These are phyloP conservation scores for Blera fallax DNA, from an alignment of 2,888 invertebrate genomes.

Conservation along the genomic window DNA sequence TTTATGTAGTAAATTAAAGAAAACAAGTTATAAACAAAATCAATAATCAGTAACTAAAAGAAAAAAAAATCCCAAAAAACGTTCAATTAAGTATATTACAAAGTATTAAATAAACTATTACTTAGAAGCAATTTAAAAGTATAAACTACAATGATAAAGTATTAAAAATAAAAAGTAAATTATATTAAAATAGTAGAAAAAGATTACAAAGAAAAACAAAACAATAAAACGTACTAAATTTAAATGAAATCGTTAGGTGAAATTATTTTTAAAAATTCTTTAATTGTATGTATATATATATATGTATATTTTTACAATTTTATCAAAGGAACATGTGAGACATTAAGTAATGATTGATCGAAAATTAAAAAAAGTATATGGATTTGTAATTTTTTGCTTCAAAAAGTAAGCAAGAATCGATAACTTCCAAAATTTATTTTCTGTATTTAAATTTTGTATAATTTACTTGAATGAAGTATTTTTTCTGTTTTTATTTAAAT, in stretches of 20 bases:
- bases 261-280: slow-evolving; percentile 59
- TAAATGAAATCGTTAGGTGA: slow-evolving; percentile 49
- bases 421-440: slow-evolving; percentile 32
- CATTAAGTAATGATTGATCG: slow-evolving; percentile 26
- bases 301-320: slow-evolving; percentile 54
- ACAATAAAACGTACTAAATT: slow-evolving; percentile 6
- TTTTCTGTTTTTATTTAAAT: background rate
- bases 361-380: slow-evolving; percentile 1
- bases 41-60: slow-evolving; percentile 12
- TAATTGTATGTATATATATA: slow-evolving; percentile 70
- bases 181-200: slow-evolving; percentile 26
- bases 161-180: slow-evolving; percentile 29
- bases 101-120: slow-evolving; percentile 65
- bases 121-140: slow-evolving; percentile 64
- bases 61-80: slow-evolving; percentile 31
- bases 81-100: slow-evolving; percentile 58
- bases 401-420: slow-evolving; percentile 4
- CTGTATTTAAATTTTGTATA: slow-evolving; percentile 11
- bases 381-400: background rate
- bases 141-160: slow-evolving; percentile 45
- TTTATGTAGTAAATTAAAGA: slow-evolving; percentile 78
- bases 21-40: slow-evolving; percentile 35
- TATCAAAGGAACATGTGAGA: slow-evolving; percentile 25
- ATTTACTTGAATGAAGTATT: slow-evolving; percentile 31
- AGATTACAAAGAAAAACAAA: background rate